A percentile compares a stretch with the other conserved stretches of the same genome.
Conservation (phyloP, 2,888 invertebrate species). For the Eucriotettix oculatus region DNA sequence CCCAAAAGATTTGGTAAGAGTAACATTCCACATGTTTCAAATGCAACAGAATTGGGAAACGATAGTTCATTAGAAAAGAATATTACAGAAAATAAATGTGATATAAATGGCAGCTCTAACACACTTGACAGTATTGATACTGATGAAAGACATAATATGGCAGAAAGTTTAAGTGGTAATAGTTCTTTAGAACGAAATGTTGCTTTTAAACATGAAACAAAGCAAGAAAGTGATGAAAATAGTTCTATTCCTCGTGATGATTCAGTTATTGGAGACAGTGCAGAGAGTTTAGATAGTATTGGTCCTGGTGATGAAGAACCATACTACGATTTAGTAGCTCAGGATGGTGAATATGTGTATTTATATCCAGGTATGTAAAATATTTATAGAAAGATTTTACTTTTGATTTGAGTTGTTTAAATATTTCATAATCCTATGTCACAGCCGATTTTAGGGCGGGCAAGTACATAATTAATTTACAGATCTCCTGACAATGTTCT, state of each 20-base stretch:
- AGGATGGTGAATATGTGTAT: constrained; percentile 55
- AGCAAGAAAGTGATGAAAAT: too few relatives aligned
- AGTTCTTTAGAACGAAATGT: background rate
- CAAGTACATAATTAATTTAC: too few relatives aligned
- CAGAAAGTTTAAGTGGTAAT: too few relatives aligned
- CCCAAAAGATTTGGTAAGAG: constrained; percentile 17
- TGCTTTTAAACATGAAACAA: background rate
- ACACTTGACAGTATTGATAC: too few relatives aligned
- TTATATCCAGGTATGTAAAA: constrained; percentile 40
- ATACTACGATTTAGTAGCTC: constrained; percentile 35
- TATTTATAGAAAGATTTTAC: constrained; percentile 13
- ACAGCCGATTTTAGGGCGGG: too few relatives aligned
- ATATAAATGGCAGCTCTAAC: too few relatives aligned
- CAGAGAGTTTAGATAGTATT: background rate
- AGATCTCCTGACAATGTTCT: too few relatives aligned
- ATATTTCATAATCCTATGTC: too few relatives aligned
- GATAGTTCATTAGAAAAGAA: background rate
- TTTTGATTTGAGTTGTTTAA: background rate
- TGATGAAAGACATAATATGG: too few relatives aligned
- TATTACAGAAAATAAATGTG: too few relatives aligned
- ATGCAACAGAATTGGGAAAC: background rate
- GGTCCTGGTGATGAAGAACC: constrained; percentile 28
- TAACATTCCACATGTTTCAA: background rate
- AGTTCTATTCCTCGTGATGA: background rate
- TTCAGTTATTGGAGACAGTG: background rate